These are phyloP conservation scores for Pleuronectes platessa DNA, from an alignment of 2,113 vertebrate genomes.

Conservation along the genomic window DNA sequence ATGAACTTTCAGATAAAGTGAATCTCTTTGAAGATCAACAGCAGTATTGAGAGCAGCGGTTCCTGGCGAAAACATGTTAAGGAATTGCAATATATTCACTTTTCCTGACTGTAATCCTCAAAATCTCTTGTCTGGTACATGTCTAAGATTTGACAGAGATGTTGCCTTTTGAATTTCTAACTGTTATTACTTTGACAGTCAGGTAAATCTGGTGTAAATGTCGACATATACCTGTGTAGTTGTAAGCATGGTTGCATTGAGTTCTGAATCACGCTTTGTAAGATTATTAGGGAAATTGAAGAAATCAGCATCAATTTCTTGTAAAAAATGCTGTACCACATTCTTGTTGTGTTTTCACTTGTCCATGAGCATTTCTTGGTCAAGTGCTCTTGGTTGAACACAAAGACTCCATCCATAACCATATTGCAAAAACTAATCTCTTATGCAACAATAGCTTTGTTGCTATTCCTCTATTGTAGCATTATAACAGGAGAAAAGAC, in stretches of 20 bases:
- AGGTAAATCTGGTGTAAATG: slow-evolving; percentile 19
- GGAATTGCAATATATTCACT: neutral
- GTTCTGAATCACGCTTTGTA: neutral
- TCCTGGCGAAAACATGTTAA: neutral
- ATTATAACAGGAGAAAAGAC: slow-evolving; percentile 27
- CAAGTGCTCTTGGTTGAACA: neutral
- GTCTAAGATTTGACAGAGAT: neutral
- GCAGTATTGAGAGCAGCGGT: slow-evolving; percentile 65
- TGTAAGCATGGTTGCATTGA: slow-evolving; percentile 2
- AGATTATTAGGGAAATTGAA: neutral
- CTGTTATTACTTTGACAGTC: neutral
- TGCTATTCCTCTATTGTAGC: slow-evolving; percentile 20
- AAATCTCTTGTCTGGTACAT: slow-evolving; percentile 10
- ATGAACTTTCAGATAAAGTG: slow-evolving; percentile 87
- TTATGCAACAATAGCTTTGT: slow-evolving; percentile 50
- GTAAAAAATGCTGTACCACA: neutral
- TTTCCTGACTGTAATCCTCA: slow-evolving; percentile 3
- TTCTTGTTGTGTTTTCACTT: slow-evolving; percentile 6
- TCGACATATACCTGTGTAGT: slow-evolving; percentile 25
- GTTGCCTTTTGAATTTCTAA: slow-evolving; percentile 7
- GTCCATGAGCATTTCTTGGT: neutral
- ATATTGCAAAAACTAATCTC: slow-evolving; percentile 41
- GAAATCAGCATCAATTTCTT: neutral
- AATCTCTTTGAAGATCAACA: slow-evolving; percentile 79
- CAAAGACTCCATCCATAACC: slow-evolving; percentile 21